Base-by-base conservation (phyloP, 2,888 invertebrate genomes). In the Sceliomorpha sp. region DNA sequence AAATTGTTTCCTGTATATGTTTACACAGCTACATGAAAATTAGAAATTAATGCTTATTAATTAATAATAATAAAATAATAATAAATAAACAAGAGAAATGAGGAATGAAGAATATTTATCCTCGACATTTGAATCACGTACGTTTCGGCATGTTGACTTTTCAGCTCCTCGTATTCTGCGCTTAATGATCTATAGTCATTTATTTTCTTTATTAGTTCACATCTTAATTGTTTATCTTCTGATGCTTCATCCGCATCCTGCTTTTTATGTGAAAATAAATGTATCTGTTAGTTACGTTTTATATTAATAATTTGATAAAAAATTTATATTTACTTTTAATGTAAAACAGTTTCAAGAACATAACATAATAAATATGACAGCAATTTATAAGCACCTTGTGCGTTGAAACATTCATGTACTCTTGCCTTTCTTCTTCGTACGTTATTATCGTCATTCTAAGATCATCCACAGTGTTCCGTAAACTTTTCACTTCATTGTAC, bases 71-170 rank as follows among this genome's bases (percentile, higher is more conserved):
- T n/a, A n/a, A n/a, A n/a, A n/a, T n/a, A n/a, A n/a, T n/a, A n/a
- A n/a, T n/a, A n/a, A n/a, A n/a, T n/a, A 20, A 20, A 2, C 5
- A 20, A 20, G 20, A 20, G 5, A 20, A 20, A 13, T 36, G 8
- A 13, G 13, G 10, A 20, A 20, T 20, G 2, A 20, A 20, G 2
- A 20, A 20, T 20, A 20, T 20, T 20, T 20, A 20, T 20, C 5
- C 20, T 20, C 20, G 15, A 39, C 4, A 48, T 1, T 9, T 15
- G 24, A 8, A 12, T 48, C n/a, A 59, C 78, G 69, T 69, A 83
- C 82, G 55, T 50, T 4, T 20, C 5, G 2, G 3, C 27, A 8
- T 27, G 8, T 27, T 27, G 1, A 27, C 1, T 27, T 27, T 27
- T 27, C 27, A 27, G 27, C n/a, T 2, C 8, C 1, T 8, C n/a